Base-by-base conservation (phyloP, 2,888 invertebrate genomes). In the Xestia sexstrigata region DNA sequence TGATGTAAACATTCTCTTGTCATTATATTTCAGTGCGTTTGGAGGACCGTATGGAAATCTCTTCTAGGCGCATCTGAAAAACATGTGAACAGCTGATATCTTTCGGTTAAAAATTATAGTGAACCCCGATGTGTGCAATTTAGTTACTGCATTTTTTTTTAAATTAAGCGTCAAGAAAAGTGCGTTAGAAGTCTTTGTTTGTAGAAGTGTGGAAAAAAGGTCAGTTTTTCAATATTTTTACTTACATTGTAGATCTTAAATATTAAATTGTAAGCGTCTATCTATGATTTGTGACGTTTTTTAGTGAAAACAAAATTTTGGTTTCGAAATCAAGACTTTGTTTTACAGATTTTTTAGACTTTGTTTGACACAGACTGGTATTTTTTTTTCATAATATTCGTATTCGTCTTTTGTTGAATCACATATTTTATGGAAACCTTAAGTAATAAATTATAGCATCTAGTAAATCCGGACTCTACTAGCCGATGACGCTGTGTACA, bases 1-100 rank as follows among this genome's bases (percentile, higher is more conserved):
- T 94, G 94, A 95, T 95, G 95, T 96, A 95, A 96, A 96, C 95
- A 95, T 93, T 94, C 93, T 91, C 92, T 93, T 94, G 94, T 94
- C 94, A 94, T 93, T 94, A 91, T 91, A 90, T 95, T 96, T 93
- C 95, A 95, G 95, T 95, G 93, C 93, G 94, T 94, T 95, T 93
- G 90, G 91, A 93, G 90, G 92, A 93, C 91, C 91, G 93, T 91
- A 92, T 92, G 91, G 90, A 90, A 91, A 91, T 92, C 92, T 91
- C 78, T 90, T 85, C 85, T 81, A 92, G 92, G 89, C 93, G 92
- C 91, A 90, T 83, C 85, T 88, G 83, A 91, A 89, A 90, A 91
- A 89, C 77, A 94, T 94, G 94, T 94, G 92, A 95, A 93, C 94
- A 95, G 94, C 95, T 95, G 95, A 93, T 94, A 90, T 86, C 70